A percentile compares a stretch with the other conserved stretches of the same genome.
These are phyloP conservation scores for Peromyscus aztecus DNA, from an alignment of 2,797 vertebrate species.

Conservation along the genomic window DNA sequence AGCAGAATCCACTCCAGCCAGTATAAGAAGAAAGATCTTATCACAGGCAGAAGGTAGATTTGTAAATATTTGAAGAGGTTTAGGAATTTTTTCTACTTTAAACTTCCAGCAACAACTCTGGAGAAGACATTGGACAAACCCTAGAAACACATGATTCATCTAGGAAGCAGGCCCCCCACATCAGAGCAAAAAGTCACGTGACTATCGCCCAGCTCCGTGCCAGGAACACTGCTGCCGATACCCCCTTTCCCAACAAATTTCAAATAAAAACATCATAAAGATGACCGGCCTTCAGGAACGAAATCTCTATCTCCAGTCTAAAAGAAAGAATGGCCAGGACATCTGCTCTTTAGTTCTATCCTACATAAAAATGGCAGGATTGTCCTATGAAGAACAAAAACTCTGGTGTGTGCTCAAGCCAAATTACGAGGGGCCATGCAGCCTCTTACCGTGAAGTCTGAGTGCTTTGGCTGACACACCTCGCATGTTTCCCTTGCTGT, in stretches of 20 bases:
- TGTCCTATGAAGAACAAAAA: constrained; percentile 4
- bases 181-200: not conserved
- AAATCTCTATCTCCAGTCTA: not conserved
- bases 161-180: not conserved
- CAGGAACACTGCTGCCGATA: not conserved
- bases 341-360: not conserved
- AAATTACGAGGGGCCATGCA: not conserved
- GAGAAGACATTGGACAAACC: constrained; percentile 1
- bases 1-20: not conserved
- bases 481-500: constrained; percentile 23
- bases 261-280: not conserved
- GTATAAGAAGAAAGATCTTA: constrained; percentile 41
- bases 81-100: constrained; percentile 3
- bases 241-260: not conserved
- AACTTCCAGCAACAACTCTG: constrained; percentile 9
- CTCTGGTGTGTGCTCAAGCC: not conserved
- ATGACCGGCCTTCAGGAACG: not conserved
- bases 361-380: not conserved
- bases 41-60: not conserved
- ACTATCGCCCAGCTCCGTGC: not conserved
- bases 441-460: constrained; percentile 14
- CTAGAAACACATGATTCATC: not conserved
- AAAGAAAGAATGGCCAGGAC: not conserved
- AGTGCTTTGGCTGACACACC: not conserved
- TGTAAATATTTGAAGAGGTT: constrained; percentile 27